Evolutionary conservation across 2,888 invertebrate genomes (phyloP).

Genomic region (Papilio protenor): DNA sequence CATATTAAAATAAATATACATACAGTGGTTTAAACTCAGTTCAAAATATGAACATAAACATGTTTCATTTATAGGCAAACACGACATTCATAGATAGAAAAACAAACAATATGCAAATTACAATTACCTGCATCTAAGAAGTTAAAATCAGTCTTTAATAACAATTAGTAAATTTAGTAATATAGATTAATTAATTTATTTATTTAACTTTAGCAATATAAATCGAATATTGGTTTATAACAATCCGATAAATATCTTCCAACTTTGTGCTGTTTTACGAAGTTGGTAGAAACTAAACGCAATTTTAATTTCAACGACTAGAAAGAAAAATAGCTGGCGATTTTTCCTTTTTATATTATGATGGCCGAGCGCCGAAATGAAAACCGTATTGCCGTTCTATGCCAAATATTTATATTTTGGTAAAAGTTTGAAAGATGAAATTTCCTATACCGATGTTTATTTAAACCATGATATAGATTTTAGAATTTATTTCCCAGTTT

Average conservation of each 20-base stretch:
- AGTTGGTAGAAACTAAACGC: background rate
- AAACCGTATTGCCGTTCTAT: slow-evolving; percentile 4
- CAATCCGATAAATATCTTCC: background rate
- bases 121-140: too few species aligned
- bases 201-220: too few species aligned
- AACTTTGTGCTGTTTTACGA: background rate
- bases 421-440: slow-evolving; percentile 22
- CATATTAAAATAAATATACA: too few species aligned
- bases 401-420: slow-evolving; percentile 29
- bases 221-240: background rate
- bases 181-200: too few species aligned
- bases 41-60: too few species aligned
- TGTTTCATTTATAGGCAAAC: too few species aligned
- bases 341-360: slow-evolving; percentile 21
- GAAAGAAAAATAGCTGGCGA: slow-evolving; percentile 19
- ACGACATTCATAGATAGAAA: too few species aligned
- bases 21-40: too few species aligned
- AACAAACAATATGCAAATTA: too few species aligned
- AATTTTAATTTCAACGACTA: slow-evolving; percentile 29
- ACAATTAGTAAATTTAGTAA: too few species aligned
- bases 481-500: background rate
- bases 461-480: slow-evolving; percentile 4
- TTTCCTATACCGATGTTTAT: slow-evolving; percentile 11
- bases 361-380: slow-evolving; percentile 22
- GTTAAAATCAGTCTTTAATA: too few species aligned